Evolutionary conservation across 2,113 vertebrate species (phyloP).

Genomic region (Pygoscelis adeliae): DNA sequence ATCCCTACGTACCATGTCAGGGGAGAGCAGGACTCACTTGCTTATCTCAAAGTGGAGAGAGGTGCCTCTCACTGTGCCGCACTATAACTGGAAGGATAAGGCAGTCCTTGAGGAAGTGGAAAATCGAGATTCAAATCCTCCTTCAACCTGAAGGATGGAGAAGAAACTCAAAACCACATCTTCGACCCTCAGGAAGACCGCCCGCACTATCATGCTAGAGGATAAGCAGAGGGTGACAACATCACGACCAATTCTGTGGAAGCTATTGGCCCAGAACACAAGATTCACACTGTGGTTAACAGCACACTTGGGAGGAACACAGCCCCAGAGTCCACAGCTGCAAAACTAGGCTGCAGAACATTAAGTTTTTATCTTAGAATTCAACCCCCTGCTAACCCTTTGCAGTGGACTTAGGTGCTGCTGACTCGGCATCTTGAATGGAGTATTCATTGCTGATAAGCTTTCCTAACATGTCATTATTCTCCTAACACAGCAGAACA

Average conservation of each 20-base stretch:
- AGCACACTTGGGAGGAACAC: not conserved
- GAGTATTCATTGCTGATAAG: not conserved
- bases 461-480: not conserved
- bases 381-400: not conserved
- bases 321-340: not conserved
- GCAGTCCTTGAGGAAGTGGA: not conserved
- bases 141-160: not conserved
- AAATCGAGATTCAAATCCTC: not conserved
- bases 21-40: not conserved
- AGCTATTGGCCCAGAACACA: not conserved
- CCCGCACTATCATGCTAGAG: rapidly evolving
- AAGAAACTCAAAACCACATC: not conserved
- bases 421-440: not conserved
- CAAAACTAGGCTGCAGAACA: not conserved
- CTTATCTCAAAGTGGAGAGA: not conserved
- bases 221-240: not conserved
- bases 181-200: not conserved
- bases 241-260: not conserved
- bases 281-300: not conserved
- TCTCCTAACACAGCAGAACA: not conserved
- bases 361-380: not conserved
- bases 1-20: not conserved
- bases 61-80: not conserved
- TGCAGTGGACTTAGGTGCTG: not conserved
- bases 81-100: not conserved